Conservation (phyloP, 2,888 invertebrate genomes). For the Malthinus flaveolus region DNA sequence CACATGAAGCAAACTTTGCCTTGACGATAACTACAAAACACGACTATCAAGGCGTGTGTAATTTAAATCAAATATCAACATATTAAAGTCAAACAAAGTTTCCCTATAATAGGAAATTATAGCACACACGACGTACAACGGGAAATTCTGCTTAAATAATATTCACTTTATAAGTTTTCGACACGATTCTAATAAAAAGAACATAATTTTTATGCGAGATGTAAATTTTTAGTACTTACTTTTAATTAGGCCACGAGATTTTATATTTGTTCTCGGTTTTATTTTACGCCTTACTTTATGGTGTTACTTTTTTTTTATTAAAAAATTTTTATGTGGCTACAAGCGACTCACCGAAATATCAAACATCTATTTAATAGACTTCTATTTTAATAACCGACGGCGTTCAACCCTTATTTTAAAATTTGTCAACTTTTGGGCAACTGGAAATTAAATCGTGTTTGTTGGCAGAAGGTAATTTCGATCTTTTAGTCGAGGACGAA, state of each 20-base stretch:
- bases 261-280: constrained; percentile 11
- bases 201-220: constrained; percentile 15
- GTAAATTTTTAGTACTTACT: constrained; percentile 7
- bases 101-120: background rate
- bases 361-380: too few relatives aligned
- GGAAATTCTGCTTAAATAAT: background rate
- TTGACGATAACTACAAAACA: background rate
- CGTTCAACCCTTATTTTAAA: too few relatives aligned
- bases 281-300: constrained; percentile 5
- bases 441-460: too few relatives aligned
- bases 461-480: too few relatives aligned
- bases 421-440: too few relatives aligned
- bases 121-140: too few relatives aligned
- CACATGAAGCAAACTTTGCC: constrained; percentile 21
- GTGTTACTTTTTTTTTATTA: constrained; percentile 9
- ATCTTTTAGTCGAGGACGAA: too few relatives aligned
- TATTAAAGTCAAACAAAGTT: background rate
- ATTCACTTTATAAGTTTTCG: constrained; percentile 4
- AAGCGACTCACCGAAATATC: too few relatives aligned
- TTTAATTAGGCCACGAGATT: constrained; percentile 16
- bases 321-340: constrained; percentile 10
- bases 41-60: background rate
- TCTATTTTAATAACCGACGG: too few relatives aligned
- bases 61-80: background rate
- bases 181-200: constrained; percentile 9